These are phyloP conservation scores for Blennius ocellaris DNA, from an alignment of 2,113 vertebrate genomes.

Conservation along the genomic window DNA sequence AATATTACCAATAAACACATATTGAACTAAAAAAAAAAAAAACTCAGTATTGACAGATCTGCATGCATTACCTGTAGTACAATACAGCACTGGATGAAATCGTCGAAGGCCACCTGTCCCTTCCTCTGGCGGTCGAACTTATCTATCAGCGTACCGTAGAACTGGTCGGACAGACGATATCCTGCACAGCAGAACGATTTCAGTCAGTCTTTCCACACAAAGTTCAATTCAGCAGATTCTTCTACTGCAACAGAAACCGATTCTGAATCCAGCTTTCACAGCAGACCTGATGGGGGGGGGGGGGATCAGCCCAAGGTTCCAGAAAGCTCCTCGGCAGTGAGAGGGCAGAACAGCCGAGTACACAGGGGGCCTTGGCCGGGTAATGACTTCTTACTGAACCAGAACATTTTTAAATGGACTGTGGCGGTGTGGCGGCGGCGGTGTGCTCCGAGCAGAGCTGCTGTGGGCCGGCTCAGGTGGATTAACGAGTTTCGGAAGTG, in stretches of 20 bases:
- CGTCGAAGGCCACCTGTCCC: slow-evolving; percentile 97
- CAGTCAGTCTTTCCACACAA: too few relatives aligned
- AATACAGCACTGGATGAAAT: slow-evolving; percentile 99
- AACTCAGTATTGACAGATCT: too few relatives aligned
- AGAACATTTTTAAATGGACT: not conserved
- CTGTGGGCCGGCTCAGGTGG: not conserved
- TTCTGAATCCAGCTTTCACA: too few relatives aligned
- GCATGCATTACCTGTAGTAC: slow-evolving; percentile 92
- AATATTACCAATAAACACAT: too few relatives aligned
- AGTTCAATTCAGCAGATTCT: too few relatives aligned
- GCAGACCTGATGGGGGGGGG: too few relatives aligned
- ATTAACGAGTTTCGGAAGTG: slow-evolving; percentile 13
- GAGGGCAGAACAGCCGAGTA: not conserved
- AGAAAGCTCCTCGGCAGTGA: too few relatives aligned
- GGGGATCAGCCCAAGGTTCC: too few relatives aligned
- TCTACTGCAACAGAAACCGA: too few relatives aligned
- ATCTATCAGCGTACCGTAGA: slow-evolving; percentile 94
- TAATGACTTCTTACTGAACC: slow-evolving; percentile 23
- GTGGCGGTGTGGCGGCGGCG: not conserved
- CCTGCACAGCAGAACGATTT: slow-evolving; percentile 76
- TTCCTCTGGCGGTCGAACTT: slow-evolving; percentile 98
- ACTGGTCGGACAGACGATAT: slow-evolving; percentile 96
- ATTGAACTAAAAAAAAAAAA: too few relatives aligned
- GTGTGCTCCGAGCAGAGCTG: not conserved
- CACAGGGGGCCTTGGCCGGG: not conserved